Percentiles rank a stretch among this genome's conserved stretches.
phyloP scores from a whole-genome alignment of 2,113 vertebrate genomes.

The Crotalus horridus region DNA sequence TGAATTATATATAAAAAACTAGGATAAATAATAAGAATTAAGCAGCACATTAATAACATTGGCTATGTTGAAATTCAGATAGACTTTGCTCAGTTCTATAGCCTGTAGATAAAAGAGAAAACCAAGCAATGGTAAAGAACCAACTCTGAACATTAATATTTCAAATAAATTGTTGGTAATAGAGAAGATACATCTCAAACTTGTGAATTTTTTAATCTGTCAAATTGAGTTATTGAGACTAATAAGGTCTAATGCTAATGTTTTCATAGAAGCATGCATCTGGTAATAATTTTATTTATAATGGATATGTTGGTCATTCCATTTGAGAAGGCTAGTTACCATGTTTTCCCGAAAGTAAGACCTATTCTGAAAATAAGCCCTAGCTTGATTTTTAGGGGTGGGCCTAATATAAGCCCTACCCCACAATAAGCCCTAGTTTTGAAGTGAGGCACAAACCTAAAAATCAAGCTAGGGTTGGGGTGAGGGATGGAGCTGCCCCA shows the following conservation, averaged over 20 bases:
- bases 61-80: background rate
- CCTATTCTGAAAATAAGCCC: too few relatives aligned
- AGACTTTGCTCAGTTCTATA: too few relatives aligned
- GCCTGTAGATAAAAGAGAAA: background rate
- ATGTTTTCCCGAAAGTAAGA: too few relatives aligned
- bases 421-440: too few relatives aligned
- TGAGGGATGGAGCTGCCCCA: too few relatives aligned
- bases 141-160: background rate
- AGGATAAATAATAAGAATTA: too few relatives aligned
- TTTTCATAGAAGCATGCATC: constrained; percentile 3
- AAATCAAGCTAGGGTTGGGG: too few relatives aligned
- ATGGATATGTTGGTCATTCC: background rate
- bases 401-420: too few relatives aligned
- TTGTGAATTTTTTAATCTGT: background rate
- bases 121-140: background rate
- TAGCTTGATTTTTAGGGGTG: too few relatives aligned
- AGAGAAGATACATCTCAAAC: background rate
- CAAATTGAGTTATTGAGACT: constrained; percentile 9
- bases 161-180: background rate
- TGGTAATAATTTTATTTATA: constrained; percentile 18
- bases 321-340: background rate
- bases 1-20: too few relatives aligned
- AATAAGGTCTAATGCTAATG: constrained; percentile 7
- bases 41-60: background rate
- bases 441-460: too few relatives aligned